Evolutionary conservation across 2,113 vertebrate species (phyloP).

Genomic region (Anarrhichthys ocellatus): DNA sequence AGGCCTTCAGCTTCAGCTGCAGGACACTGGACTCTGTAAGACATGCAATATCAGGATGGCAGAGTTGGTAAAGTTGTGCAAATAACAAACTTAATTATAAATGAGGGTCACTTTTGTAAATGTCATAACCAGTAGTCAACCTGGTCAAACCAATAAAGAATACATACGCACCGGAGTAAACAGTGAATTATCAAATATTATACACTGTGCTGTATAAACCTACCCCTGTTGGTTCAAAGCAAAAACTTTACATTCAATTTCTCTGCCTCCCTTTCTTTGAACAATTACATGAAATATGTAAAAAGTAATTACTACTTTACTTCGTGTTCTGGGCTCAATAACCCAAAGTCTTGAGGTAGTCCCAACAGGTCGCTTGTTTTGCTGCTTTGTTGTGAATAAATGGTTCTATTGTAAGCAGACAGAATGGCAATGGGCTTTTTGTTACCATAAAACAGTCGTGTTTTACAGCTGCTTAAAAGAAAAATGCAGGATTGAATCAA

Average conservation of each 20-base stretch:
- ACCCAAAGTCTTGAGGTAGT: neutral
- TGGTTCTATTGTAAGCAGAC: neutral
- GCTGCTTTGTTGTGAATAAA: neutral
- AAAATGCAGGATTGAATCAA: neutral
- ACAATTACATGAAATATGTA: neutral
- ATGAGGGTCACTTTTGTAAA: neutral
- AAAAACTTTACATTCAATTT: neutral
- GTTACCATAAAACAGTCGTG: neutral
- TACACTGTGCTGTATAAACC: neutral
- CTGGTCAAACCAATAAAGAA: neutral
- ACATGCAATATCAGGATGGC: neutral
- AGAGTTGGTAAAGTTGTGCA: neutral
- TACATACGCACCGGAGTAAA: neutral
- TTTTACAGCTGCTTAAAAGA: neutral
- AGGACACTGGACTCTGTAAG: slow-evolving; percentile 87
- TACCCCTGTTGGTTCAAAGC: neutral
- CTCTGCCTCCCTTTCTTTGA: neutral
- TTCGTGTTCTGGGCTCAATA: neutral
- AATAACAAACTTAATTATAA: neutral
- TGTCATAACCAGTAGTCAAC: neutral
- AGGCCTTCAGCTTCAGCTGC: slow-evolving; percentile 94
- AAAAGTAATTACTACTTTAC: neutral
- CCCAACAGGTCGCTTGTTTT: neutral
- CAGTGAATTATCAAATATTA: neutral
- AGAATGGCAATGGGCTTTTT: neutral